A percentile compares a stretch with the other conserved stretches of the same genome.
Evolutionary conservation across 37 sponge, comb jelly and placozoan species (phyloP).

Genomic region (Petrosia ficiformis): DNA sequence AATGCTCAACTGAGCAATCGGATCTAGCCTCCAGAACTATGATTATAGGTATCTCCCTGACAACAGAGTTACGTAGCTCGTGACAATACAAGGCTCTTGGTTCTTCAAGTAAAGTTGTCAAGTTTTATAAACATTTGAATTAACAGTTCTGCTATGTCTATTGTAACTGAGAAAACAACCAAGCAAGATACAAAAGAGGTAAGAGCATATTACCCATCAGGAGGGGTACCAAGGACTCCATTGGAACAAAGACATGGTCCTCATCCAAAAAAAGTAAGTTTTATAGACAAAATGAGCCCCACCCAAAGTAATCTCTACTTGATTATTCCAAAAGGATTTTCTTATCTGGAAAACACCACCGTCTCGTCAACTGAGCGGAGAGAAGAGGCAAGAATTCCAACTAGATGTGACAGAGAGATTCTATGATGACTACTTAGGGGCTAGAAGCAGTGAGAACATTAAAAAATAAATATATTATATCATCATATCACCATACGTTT

Average conservation of each 20-base stretch:
- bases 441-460: conserved; percentile 44
- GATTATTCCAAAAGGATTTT: conserved; percentile 29
- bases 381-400: conserved; percentile 51
- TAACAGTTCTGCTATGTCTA: no score
- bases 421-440: conserved; percentile 71
- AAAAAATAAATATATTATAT: not conserved
- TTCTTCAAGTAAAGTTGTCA: no score
- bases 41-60: no score
- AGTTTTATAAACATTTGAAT: no score
- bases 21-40: no score
- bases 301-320: no score
- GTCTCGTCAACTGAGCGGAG: conserved; percentile 41
- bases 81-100: no score
- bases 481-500: conserved; percentile 1
- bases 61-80: no score
- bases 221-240: conserved; percentile 43
- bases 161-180: no score
- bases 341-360: conserved; percentile 61
- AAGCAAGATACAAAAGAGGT: not conserved
- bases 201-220: not conserved
- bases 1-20: no score
- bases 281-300: not conserved
- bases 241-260: conserved; percentile 55
- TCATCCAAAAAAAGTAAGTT: conserved; percentile 47
- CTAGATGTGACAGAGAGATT: conserved; percentile 67